Base-by-base conservation (phyloP, 2,888 invertebrate species). In the Pandemis corylana region DNA sequence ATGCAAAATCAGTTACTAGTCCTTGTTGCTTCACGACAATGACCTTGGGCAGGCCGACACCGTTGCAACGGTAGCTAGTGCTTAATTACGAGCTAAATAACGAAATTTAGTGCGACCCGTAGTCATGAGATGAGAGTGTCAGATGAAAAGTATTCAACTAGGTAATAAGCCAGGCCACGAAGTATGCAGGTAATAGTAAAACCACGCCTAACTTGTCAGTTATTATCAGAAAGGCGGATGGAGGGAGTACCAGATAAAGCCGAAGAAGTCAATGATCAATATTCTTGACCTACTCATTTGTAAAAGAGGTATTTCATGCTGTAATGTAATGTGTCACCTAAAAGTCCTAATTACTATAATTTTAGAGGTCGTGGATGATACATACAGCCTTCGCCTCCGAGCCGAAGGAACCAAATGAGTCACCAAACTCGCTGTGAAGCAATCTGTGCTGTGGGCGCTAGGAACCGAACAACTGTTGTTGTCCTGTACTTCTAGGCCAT, bases 391-490 rank as follows among this genome's bases (percentile, higher is more conserved):
- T 75, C 67, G 56, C 56, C 36, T 62, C 44, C 12, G 46, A 70
- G 59, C 46, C 53, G 41, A 41, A 41, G 59, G 67, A 70, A 66
- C 66, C 67, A 36, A 71, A 71, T 77, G 77, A 67, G 68, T 75
- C 75, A 77, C 62, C 49, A 68, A 68, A 42, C 69, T 42, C 44
- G 56, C 63, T 62, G 66, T 75, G 75, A 59, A 72, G 70, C 61
- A 71, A 71, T 72, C 65, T 66, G 28, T 20, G 15, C 13, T 36
- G 68, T 71, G 67, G 75, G 71, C 64, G 71, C 68, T 36, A 46
- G 62, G 51, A 62, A 53, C 63, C 42, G 7, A 64, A 67, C 49
- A 68, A 56, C 66, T 67, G 70, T 71, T 67, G 70, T 71, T 15
- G 62, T 44, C 69, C 74, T 70, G 65, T 41, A 65, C 61, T 10